Percentiles rank a stretch among this genome's conserved stretches.
phyloP scores from a whole-genome alignment of 1,140 invertebrate species.

The Archivesica marissinica region DNA sequence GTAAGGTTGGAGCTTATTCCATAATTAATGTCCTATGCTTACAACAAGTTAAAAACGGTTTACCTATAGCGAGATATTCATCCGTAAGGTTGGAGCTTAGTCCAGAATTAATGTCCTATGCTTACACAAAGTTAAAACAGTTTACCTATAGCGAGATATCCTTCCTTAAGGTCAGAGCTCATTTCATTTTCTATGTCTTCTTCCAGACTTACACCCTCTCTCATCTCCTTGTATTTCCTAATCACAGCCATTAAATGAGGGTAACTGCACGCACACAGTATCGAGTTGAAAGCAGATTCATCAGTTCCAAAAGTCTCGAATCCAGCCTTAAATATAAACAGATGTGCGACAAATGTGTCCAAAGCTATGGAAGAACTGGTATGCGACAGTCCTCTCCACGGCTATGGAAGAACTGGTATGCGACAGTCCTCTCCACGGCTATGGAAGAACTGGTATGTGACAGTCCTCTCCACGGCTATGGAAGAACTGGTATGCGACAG shows the following conservation, averaged over 20 bases:
- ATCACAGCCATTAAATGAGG: conserved; percentile 88
- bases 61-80: conserved; percentile 76
- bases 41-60: too few species aligned
- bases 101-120: conserved; percentile 78
- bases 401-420: too few species aligned
- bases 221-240: conserved; percentile 86
- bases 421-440: too few species aligned
- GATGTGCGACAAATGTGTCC: not conserved
- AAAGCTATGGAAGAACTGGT: not conserved
- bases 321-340: conserved; percentile 79
- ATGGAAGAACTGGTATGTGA: too few species aligned
- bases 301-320: conserved; percentile 88
- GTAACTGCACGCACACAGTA: conserved; percentile 88
- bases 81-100: conserved; percentile 78
- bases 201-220: conserved; percentile 75
- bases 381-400: too few species aligned
- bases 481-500: too few species aligned
- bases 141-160: conserved; percentile 75
- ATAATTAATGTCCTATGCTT: too few species aligned
- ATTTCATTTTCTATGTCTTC: conserved; percentile 79
- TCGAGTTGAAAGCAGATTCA: conserved; percentile 89
- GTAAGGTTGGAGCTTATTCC: too few species aligned
- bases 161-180: conserved; percentile 77
- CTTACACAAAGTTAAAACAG: not conserved
- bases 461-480: too few species aligned